Base-by-base conservation (phyloP, 2,113 vertebrate genomes). In the Eptesicus fuscus region DNA sequence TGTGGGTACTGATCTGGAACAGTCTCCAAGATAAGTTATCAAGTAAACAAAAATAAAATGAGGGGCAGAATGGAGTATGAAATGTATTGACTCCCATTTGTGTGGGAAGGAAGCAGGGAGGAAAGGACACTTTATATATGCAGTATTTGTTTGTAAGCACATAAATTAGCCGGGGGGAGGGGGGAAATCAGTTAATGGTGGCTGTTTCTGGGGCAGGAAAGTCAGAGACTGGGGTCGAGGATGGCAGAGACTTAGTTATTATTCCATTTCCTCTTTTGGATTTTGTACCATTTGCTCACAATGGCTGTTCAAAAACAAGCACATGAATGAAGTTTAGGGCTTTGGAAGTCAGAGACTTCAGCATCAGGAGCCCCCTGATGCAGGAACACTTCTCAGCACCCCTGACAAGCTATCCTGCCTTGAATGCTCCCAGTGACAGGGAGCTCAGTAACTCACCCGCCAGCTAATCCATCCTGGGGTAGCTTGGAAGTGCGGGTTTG, bases 401-500 rank as follows among this genome's bases (percentile, higher is more conserved):
- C 13, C 40, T n/a, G 35, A 78, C 7, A 44, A 47, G n/a, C 40
- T 40, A 3, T 23, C 32, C 51, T n/a, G 1, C 67, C 90, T 90
- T 83, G 88, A 65, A 63, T 42, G 63, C 70, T 59, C n/a, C 82
- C 8, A 23, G 63, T 2, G 18, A 92, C 0, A 1, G 65, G 61
- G 30, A 85, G 35, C 86, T 94, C 93, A 63, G 74, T 20, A 37
- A 78, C 71, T 86, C 8, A 14, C 63, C n/a, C 47, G 49, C 20
- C n/a, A 35, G 67, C 47, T 53, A 47, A 22, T 14, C 18, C 71
- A 35, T 22, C 59, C 67, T n/a, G 2, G 20, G 25, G 35, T 18
- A 18, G 32, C 32, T 40, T 37, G 17, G 79, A 65, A 76, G 3
- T 4, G 20, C 17, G 1, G 51, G n/a, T 28, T 70, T 30, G 40